phyloP scores from a whole-genome alignment of 2,888 invertebrate species.

The Archips crataeganus region DNA sequence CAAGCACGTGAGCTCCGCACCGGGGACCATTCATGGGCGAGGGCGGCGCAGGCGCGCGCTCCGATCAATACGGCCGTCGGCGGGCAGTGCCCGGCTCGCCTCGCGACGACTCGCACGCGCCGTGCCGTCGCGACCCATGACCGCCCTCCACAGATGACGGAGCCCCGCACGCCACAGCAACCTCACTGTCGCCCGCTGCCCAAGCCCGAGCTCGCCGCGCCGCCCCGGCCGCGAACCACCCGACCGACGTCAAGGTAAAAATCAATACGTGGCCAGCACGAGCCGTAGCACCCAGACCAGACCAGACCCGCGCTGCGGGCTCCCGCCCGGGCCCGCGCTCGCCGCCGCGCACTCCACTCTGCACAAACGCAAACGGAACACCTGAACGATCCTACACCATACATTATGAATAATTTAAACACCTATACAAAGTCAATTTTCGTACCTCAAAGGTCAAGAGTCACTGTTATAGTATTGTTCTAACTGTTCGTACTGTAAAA shows the following conservation, averaged over 20 bases:
- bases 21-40: slow-evolving; percentile 79
- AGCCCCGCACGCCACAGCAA: slow-evolving; percentile 76
- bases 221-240: slow-evolving; percentile 56
- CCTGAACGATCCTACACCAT: background rate
- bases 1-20: slow-evolving; percentile 78
- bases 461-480: background rate
- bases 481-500: background rate
- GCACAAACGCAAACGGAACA: background rate
- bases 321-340: background rate
- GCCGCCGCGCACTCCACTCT: background rate
- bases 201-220: slow-evolving; percentile 66
- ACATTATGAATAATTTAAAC: slow-evolving; percentile 2
- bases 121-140: slow-evolving; percentile 67
- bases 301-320: slow-evolving; percentile 51
- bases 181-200: slow-evolving; percentile 68
- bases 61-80: slow-evolving; percentile 66
- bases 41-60: slow-evolving; percentile 80
- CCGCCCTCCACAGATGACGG: slow-evolving; percentile 84
- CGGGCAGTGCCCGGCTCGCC: slow-evolving; percentile 78
- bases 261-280: slow-evolving; percentile 66
- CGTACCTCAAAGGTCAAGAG: background rate
- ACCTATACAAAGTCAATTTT: background rate
- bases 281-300: slow-evolving; percentile 63
- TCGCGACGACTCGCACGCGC: slow-evolving; percentile 74
- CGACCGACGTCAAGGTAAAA: slow-evolving; percentile 75